These are phyloP conservation scores for Hylomyscus alleni DNA, from an alignment of 2,797 vertebrate species.

Conservation along the genomic window DNA sequence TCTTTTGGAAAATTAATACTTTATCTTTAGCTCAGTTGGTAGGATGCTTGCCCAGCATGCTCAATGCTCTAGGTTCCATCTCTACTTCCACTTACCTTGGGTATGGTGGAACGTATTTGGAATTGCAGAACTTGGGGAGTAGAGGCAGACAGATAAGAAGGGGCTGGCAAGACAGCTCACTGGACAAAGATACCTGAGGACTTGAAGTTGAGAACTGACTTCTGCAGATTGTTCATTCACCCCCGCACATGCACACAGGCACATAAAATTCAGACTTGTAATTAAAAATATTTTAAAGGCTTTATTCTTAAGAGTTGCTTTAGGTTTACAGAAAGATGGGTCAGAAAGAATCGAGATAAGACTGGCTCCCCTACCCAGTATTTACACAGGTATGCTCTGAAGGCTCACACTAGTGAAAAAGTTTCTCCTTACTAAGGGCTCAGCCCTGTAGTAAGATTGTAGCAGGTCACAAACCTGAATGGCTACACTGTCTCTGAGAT, in stretches of 20 bases:
- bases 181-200: not conserved
- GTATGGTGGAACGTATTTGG: too few species aligned
- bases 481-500: not conserved
- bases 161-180: not conserved
- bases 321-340: not conserved
- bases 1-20: not conserved
- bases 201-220: not conserved
- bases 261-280: not conserved
- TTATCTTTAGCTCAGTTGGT: not conserved
- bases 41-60: not conserved
- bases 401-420: not conserved
- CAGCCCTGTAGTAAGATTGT: accelerated
- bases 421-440: accelerated
- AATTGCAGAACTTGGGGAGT: not conserved
- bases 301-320: not conserved
- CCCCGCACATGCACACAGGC: not conserved
- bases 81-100: not conserved
- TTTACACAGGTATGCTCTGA: not conserved
- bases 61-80: too few species aligned
- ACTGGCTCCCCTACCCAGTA: accelerated
- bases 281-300: not conserved
- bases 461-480: accelerated
- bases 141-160: not conserved
- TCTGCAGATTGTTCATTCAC: not conserved
- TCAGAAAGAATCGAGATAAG: not conserved